A percentile compares a stretch with the other conserved stretches of the same genome.
These are phyloP conservation scores for Palythoa grandis DNA, from an alignment of 92 coral and sea anemone species.

Conservation along the genomic window DNA sequence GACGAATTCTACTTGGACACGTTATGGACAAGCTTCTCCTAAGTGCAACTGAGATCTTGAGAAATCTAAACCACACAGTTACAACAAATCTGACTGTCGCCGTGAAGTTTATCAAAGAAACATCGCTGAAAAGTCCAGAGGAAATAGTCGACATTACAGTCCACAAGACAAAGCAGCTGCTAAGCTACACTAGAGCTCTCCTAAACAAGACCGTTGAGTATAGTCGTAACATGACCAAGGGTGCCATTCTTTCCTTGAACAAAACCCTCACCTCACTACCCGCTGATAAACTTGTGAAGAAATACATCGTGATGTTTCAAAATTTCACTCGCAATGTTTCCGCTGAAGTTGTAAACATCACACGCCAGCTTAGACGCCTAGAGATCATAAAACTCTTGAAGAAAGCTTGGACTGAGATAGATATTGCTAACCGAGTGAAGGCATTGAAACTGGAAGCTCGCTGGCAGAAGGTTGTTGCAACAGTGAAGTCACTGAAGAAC, in stretches of 20 bases:
- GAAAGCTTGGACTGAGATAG: conserved; percentile 69
- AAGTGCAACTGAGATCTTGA: conserved; percentile 58
- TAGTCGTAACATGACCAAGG: conserved; percentile 59
- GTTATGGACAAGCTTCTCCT: conserved; percentile 64
- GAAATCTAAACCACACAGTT: conserved; percentile 69
- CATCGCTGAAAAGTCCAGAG: conserved; percentile 73
- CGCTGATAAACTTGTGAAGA: conserved; percentile 66
- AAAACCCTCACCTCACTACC: conserved; percentile 64
- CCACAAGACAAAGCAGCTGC: conserved; percentile 54
- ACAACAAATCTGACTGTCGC: conserved; percentile 66
- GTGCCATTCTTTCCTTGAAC: conserved; percentile 60
- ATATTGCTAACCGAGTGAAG: conserved; percentile 58
- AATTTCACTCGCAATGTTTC: conserved; percentile 61
- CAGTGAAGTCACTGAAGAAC: conserved; percentile 48
- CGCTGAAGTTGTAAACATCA: conserved; percentile 64
- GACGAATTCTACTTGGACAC: conserved; percentile 65
- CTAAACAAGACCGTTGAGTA: conserved; percentile 68
- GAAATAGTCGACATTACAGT: conserved; percentile 78
- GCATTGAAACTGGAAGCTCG: conserved; percentile 65
- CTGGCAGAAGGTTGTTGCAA: conserved; percentile 66
- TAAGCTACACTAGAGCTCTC: conserved; percentile 55
- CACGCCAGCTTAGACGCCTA: conserved; percentile 67
- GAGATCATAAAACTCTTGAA: conserved; percentile 59
- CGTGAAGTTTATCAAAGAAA: conserved; percentile 64
- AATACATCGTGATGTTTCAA: conserved; percentile 52